phyloP scores from a whole-genome alignment of 2,797 vertebrate species.

The Karalla daura region DNA sequence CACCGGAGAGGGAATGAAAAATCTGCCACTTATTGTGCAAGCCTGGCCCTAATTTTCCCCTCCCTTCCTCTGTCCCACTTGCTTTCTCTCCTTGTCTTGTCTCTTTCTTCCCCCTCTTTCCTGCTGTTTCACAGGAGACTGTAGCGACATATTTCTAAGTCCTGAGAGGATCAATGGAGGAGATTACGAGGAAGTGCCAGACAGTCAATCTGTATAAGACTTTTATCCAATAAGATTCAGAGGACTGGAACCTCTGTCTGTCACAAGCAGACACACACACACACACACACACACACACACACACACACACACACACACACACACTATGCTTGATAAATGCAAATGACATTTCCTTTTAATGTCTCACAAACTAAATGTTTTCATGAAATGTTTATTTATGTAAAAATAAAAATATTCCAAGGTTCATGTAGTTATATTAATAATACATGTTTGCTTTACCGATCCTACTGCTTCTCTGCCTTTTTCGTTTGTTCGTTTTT shows the following conservation, averaged over 20 bases:
- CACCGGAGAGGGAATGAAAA: not conserved
- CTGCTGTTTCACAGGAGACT: conserved; percentile 57
- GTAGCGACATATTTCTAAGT: conserved; percentile 65
- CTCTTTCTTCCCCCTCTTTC: not conserved
- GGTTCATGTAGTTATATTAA: not conserved
- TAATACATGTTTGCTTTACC: conserved; percentile 21
- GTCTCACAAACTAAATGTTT: not conserved
- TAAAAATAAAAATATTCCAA: not conserved
- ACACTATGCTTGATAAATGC: too few relatives aligned
- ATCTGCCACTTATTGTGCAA: conserved; percentile 8
- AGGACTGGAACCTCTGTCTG: conserved; percentile 6
- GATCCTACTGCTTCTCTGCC: not conserved
- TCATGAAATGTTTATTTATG: conserved; percentile 11
- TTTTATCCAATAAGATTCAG: conserved; percentile 15
- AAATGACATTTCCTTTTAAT: conserved; percentile 5
- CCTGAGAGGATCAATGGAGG: conserved; percentile 27
- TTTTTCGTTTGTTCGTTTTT: conserved; percentile 9
- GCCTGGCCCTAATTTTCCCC: not conserved
- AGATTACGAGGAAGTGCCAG: conserved; percentile 13
- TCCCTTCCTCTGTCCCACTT: not conserved
- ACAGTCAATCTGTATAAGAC: conserved; percentile 2
- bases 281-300: not conserved
- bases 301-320: not conserved
- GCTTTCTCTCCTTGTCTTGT: not conserved
- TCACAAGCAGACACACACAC: conserved; percentile 9